Evolutionary conservation across 2,888 invertebrate species (phyloP), one percentile per base, ranked within the genome.

Genomic region (Tachystola acroxantha): DNA sequence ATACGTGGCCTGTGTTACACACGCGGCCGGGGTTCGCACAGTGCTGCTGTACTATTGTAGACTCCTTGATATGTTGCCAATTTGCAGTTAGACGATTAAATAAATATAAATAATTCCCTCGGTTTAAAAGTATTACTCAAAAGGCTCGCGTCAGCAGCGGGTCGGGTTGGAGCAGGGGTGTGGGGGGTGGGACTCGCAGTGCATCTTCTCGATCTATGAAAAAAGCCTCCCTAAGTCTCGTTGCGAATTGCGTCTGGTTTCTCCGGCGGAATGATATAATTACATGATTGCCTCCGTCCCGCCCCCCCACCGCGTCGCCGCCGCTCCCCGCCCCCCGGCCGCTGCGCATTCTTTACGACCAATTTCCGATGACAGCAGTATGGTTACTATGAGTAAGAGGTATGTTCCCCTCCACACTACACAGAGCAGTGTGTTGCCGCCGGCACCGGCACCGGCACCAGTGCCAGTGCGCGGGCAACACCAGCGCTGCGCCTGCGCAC

Each of bases 201-300:
- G 55, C 57, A 63, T 62, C 48, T 57, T 36, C 40, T 30, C 48
- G 53, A 55, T 60, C 61, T 60, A 59, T 50, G 58, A 65, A 68
- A 67, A 60, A 64, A 64, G 43, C 53, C 26, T 42, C 54, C 53
- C 65, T 69, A 66, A 68, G 65, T 70, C 64, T 64, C 53, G 56
- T 61, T 58, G 66, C 57, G 61, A 57, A 70, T 60, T 61, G 61
- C 54, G 57, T 55, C 53, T 60, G 65, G 64, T 66, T 66, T 66
- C 62, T 61, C 59, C 53, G 51, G 42, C 43, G 64, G 68, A 67
- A 68, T 69, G 58, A 66, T 68, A 70, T 69, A 70, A 70, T 70
- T 70, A 60, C 64, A 61, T 64, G 66, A 70, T 68, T 65, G 66
- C 57, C 39, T 35, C 35, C 32, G 27, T 22, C 31, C 10, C 44